These are phyloP conservation scores for Daktulosphaira vitifoliae DNA, from an alignment of 1,140 invertebrate species.

Conservation along the genomic window DNA sequence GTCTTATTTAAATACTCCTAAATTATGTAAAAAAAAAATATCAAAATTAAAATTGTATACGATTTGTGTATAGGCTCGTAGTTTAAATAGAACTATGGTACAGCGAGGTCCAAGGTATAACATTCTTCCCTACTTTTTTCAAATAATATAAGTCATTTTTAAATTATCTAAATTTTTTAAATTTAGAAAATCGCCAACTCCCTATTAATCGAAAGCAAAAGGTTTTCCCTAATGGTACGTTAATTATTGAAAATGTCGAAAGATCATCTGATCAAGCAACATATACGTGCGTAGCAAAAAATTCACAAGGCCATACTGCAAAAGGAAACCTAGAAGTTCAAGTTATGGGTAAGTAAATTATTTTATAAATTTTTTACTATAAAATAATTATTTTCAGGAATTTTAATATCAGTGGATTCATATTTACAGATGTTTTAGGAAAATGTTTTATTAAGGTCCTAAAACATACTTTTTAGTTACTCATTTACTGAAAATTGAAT, in stretches of 20 bases:
- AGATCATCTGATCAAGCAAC: conserved; percentile 83
- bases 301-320: conserved; percentile 78
- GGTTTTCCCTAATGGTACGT: conserved; percentile 84
- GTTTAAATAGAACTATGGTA: too few species aligned
- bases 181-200: conserved; percentile 61
- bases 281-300: conserved; percentile 88
- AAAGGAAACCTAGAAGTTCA: conserved; percentile 79
- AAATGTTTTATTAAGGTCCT: too few species aligned
- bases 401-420: neutral
- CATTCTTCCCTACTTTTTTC: too few species aligned
- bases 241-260: conserved; percentile 90
- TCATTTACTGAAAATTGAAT: too few species aligned
- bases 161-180: conserved; percentile 39
- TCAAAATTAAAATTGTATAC: too few species aligned
- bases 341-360: conserved; percentile 80
- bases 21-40: too few species aligned
- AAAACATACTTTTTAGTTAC: too few species aligned
- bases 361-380: neutral
- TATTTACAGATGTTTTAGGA: neutral
- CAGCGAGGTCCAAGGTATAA: too few species aligned
- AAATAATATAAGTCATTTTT: too few species aligned
- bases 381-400: neutral
- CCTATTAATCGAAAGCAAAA: conserved; percentile 93
- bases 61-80: too few species aligned
- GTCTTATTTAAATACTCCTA: too few species aligned